phyloP scores from a whole-genome alignment of 2,113 vertebrate genomes.

The Phylloscopus whistleri region DNA sequence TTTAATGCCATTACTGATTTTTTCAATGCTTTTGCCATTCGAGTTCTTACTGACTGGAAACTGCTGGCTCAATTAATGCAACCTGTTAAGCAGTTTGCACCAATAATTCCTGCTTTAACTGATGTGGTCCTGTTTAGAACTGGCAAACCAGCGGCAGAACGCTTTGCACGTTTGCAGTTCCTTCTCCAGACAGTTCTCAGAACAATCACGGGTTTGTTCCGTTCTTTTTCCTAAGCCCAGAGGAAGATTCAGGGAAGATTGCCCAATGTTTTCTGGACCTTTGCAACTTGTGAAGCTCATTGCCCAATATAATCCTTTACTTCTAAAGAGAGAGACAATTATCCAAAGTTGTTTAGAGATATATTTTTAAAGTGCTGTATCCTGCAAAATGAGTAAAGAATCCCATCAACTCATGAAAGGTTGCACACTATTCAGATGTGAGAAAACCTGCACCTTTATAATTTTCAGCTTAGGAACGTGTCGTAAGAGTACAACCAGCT shows the following conservation, averaged over 20 bases:
- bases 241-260: conserved; percentile 9
- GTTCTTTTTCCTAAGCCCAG: not conserved
- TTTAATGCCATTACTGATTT: not conserved
- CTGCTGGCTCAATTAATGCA: not conserved
- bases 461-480: not conserved
- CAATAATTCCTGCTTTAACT: not conserved
- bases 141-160: not conserved
- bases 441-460: not conserved
- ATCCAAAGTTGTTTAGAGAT: not conserved
- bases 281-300: not conserved
- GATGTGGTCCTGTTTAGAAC: not conserved
- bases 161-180: not conserved
- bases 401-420: not conserved
- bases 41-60: not conserved
- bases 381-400: not conserved
- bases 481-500: not conserved
- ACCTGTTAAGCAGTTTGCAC: not conserved
- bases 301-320: not conserved
- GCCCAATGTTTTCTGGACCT: not conserved
- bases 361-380: not conserved
- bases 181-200: conserved; percentile 15
- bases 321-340: not conserved
- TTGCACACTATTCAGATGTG: not conserved
- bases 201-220: not conserved
- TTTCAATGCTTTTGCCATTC: not conserved